These are phyloP conservation scores for Coccyzus lansbergi DNA, from an alignment of 2,797 vertebrate species.

Conservation along the genomic window DNA sequence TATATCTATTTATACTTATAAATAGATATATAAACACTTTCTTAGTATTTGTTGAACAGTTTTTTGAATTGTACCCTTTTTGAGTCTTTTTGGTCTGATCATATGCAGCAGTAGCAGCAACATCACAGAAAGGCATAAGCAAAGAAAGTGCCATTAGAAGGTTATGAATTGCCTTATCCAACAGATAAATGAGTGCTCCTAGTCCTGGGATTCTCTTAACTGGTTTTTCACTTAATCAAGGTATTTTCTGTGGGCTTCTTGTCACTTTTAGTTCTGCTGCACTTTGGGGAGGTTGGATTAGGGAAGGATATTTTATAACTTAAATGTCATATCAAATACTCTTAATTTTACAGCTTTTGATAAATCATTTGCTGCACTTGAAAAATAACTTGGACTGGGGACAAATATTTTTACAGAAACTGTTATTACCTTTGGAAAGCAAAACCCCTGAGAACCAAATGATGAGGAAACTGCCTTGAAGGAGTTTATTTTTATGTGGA, in stretches of 20 bases:
- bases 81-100: neutral
- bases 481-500: neutral
- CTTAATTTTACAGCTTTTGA: neutral
- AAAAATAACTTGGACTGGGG: neutral
- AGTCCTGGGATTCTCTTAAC: neutral
- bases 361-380: neutral
- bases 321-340: neutral
- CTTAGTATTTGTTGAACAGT: neutral
- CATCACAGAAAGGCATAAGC: neutral
- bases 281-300: neutral
- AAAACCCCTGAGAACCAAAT: neutral
- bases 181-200: neutral
- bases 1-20: too few species aligned
- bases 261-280: neutral
- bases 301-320: neutral
- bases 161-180: neutral
- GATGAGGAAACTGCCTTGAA: neutral
- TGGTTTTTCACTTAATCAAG: neutral
- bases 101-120: neutral
- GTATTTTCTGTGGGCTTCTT: neutral
- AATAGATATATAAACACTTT: neutral
- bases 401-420: neutral
- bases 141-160: neutral
- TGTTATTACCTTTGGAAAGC: neutral
- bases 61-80: neutral